A percentile compares a stretch with the other conserved stretches of the same genome.
Conservation (phyloP, 2,888 invertebrate species). For the Lissocephala sabroskyi region DNA sequence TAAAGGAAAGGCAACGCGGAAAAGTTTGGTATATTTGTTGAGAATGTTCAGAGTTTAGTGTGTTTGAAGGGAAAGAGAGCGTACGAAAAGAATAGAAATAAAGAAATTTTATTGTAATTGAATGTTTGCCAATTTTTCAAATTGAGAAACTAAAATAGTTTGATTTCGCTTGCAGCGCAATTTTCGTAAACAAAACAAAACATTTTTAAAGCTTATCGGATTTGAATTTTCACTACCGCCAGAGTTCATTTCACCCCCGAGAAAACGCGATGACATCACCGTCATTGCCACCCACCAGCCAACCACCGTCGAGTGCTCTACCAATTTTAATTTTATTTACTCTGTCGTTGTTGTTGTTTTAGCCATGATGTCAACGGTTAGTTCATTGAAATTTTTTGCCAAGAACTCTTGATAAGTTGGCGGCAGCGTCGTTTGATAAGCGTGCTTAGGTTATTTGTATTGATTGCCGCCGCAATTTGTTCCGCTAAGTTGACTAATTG, state of each 20-base stretch:
- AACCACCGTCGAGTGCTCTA: constrained; percentile 4
- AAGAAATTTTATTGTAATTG: constrained; percentile 35
- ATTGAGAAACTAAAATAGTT: background rate
- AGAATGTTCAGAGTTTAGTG: constrained; percentile 12
- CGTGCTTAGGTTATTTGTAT: constrained; percentile 4
- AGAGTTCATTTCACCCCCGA: background rate
- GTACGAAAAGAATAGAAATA: constrained; percentile 41
- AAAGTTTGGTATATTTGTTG: constrained; percentile 4
- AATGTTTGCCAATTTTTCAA: constrained; percentile 31
- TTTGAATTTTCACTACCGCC: background rate
- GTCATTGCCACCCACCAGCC: too few relatives aligned
- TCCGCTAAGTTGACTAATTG: constrained; percentile 35
- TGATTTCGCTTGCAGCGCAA: constrained; percentile 1
- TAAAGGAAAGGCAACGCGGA: background rate
- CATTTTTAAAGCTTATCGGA: background rate
- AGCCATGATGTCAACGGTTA: constrained; percentile 28
- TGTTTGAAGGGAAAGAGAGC: constrained; percentile 5
- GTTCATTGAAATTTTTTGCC: constrained; percentile 4
- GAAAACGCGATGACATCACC: too few relatives aligned
- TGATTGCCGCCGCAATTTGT: constrained; percentile 24
- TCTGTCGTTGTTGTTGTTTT: constrained; percentile 15
- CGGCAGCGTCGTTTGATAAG: background rate
- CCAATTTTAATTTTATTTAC: constrained; percentile 44
- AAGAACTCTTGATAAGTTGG: constrained; percentile 18
- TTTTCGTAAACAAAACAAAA: background rate